Conservation (phyloP, 2,888 invertebrate species). For the Nipponacmea schrenckii region DNA sequence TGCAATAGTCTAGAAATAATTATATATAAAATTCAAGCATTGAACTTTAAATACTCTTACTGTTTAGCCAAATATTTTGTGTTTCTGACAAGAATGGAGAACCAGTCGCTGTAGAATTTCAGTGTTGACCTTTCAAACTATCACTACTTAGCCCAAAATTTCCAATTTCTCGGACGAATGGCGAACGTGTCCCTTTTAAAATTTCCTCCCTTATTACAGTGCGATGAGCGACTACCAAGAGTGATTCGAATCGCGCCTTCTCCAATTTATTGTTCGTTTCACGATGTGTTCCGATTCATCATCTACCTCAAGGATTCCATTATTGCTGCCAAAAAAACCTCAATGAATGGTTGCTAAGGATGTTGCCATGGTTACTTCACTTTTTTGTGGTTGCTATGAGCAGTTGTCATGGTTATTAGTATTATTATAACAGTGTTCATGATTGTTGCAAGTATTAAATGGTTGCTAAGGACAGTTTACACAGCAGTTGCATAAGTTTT, state of each 20-base stretch:
- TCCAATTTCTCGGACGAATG: too few species aligned
- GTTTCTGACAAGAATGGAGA: too few species aligned
- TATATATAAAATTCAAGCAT: too few species aligned
- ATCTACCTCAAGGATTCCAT: conserved; percentile 45
- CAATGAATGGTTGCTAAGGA: not conserved
- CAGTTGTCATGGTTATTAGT: conserved; percentile 4
- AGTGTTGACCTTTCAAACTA: too few species aligned
- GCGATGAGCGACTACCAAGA: conserved; percentile 71
- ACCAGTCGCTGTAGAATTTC: too few species aligned
- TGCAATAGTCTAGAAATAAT: too few species aligned
- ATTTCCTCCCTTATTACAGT: conserved; percentile 60
- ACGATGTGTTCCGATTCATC: conserved; percentile 69
- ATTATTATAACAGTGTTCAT: not conserved
- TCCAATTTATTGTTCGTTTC: conserved; percentile 72
- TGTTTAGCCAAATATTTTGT: too few species aligned
- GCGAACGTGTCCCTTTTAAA: too few species aligned
- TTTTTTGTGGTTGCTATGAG: not conserved
- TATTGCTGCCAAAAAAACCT: conserved; percentile 36
- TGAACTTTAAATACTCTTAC: too few species aligned
- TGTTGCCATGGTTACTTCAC: not conserved
- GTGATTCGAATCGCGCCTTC: conserved; percentile 71
- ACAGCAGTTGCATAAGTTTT: too few species aligned
- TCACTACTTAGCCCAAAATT: too few species aligned
- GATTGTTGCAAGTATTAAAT: not conserved
- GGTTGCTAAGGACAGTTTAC: not conserved